Percentiles rank a stretch among this genome's conserved stretches.
phyloP scores from a whole-genome alignment of 2,113 vertebrate species.

The Pachyramphus minor region DNA sequence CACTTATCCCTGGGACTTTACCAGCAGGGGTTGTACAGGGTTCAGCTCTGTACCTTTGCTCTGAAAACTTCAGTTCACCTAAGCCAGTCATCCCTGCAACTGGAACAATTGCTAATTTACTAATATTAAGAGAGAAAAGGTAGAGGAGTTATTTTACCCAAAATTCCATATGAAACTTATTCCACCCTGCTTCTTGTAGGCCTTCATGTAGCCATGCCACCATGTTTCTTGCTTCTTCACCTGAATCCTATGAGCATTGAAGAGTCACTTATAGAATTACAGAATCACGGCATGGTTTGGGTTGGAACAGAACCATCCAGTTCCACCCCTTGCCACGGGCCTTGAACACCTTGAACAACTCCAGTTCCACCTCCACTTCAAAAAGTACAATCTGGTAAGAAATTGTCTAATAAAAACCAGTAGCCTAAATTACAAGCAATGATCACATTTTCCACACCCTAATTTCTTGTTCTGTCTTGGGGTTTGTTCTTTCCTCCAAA shows the following conservation, averaged over 20 bases:
- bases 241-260: background rate
- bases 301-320: background rate
- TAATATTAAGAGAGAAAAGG: background rate
- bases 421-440: background rate
- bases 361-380: background rate
- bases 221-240: background rate
- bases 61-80: background rate
- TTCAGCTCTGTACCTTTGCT: background rate
- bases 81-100: background rate
- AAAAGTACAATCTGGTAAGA: background rate
- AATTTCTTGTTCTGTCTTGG: background rate
- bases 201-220: background rate
- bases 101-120: background rate
- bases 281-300: background rate
- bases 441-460: background rate
- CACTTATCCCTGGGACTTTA: background rate
- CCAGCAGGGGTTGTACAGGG: background rate
- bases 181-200: background rate
- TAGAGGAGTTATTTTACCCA: background rate
- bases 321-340: background rate
- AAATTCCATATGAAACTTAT: background rate
- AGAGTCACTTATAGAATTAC: background rate
- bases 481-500: background rate
- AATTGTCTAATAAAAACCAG: background rate
- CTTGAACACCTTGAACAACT: background rate